These are phyloP conservation scores for Pachyramphus minor DNA, from an alignment of 2,113 vertebrate species.

Conservation along the genomic window DNA sequence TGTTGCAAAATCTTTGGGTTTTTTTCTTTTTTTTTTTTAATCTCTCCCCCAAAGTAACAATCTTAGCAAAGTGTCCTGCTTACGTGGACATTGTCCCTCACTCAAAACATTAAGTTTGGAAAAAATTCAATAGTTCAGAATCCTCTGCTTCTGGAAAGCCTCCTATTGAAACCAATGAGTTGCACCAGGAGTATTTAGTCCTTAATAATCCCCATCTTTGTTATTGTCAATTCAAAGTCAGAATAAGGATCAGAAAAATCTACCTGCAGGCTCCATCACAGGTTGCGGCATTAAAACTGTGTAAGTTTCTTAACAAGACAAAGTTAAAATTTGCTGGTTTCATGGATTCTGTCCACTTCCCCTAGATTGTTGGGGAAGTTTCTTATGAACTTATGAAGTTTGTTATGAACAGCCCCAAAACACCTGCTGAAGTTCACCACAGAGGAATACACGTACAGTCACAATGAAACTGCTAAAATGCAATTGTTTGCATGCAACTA, in stretches of 20 bases:
- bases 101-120: neutral
- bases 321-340: neutral
- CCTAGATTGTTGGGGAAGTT: neutral
- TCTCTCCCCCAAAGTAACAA: neutral
- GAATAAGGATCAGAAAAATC: neutral
- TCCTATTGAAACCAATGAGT: neutral
- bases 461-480: neutral
- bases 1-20: neutral
- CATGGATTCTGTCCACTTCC: neutral
- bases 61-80: neutral
- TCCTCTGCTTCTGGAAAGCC: neutral
- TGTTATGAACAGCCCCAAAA: neutral
- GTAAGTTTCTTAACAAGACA: neutral
- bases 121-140: neutral
- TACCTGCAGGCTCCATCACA: neutral
- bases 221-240: neutral
- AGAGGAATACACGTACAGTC: fast-evolving
- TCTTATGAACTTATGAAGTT: neutral
- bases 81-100: neutral
- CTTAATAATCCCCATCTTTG: neutral
- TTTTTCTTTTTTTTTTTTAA: neutral
- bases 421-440: neutral
- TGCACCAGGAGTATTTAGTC: neutral
- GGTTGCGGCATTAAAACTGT: neutral
- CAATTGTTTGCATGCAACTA: neutral